Conservation (phyloP, 2,888 invertebrate species). For the Apodemia hepburni region DNA sequence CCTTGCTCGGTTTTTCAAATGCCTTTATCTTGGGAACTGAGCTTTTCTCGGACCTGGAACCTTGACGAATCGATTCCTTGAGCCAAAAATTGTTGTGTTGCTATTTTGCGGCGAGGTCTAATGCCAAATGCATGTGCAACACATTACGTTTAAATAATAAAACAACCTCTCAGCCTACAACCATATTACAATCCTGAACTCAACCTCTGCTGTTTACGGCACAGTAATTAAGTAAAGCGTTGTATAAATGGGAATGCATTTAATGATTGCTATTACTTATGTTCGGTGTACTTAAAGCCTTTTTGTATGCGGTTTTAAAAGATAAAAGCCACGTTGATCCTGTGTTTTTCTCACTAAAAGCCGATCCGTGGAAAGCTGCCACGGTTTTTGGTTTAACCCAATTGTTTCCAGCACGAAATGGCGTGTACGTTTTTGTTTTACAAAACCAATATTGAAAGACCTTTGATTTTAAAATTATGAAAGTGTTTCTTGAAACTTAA, state of each 20-base stretch:
- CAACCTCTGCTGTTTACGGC: slow-evolving; percentile 32
- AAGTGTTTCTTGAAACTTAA: neutral
- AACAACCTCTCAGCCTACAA: slow-evolving; percentile 21
- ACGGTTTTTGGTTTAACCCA: slow-evolving; percentile 11
- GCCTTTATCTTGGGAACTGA: too few species aligned
- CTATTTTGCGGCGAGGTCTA: too few species aligned
- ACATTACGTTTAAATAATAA: neutral
- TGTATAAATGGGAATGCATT: slow-evolving; percentile 37
- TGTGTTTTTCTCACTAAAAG: slow-evolving; percentile 18
- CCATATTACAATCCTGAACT: slow-evolving; percentile 13
- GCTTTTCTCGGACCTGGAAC: too few species aligned
- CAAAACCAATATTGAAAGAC: neutral
- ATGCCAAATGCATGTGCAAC: too few species aligned
- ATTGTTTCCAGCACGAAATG: slow-evolving; percentile 2
- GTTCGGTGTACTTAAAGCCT: slow-evolving; percentile 22
- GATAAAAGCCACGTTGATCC: slow-evolving; percentile 16
- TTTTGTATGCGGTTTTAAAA: slow-evolving; percentile 9
- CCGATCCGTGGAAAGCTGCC: slow-evolving; percentile 10
- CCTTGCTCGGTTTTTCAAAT: too few species aligned
- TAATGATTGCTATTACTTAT: slow-evolving; percentile 37
- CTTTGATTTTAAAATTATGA: neutral
- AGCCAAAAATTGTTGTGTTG: too few species aligned
- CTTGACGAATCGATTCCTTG: too few species aligned
- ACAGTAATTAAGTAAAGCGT: slow-evolving; percentile 40
- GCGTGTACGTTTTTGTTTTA: neutral